phyloP scores from a whole-genome alignment of 2,113 vertebrate genomes.

The Carlito syrichta region DNA sequence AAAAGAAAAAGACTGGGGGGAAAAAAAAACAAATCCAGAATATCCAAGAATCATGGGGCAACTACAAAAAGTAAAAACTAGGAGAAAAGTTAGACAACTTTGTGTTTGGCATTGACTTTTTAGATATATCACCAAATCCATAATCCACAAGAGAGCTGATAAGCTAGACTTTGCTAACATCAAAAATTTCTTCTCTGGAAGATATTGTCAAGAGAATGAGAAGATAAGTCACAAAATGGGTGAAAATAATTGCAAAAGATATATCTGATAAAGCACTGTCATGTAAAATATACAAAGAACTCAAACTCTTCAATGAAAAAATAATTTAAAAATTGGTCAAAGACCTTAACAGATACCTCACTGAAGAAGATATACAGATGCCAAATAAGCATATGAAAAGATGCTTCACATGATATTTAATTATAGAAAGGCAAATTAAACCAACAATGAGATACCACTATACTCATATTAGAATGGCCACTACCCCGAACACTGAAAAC shows the following conservation, averaged over 20 bases:
- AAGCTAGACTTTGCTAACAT: not conserved
- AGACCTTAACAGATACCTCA: not conserved
- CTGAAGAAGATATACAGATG: not conserved
- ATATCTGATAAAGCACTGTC: not conserved
- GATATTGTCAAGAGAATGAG: not conserved
- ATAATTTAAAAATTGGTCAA: not conserved
- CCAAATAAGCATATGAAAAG: not conserved
- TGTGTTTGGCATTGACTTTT: not conserved
- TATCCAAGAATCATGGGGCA: not conserved
- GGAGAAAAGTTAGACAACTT: not conserved
- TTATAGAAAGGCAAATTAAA: not conserved
- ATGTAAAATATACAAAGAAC: not conserved
- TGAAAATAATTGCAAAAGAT: not conserved
- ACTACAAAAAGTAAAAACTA: not conserved
- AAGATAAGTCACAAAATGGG: not conserved
- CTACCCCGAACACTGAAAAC: not conserved
- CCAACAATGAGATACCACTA: not conserved
- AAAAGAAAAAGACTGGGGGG: not conserved
- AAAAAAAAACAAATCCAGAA: not conserved
- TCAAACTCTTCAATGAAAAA: not conserved
- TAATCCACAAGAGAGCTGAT: not conserved
- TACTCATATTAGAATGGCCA: not conserved
- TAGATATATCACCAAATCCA: not conserved
- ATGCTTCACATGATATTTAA: not conserved
- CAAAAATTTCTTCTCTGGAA: not conserved